These are phyloP conservation scores for Orycteropus afer DNA, from an alignment of 2,113 vertebrate genomes.

Conservation along the genomic window DNA sequence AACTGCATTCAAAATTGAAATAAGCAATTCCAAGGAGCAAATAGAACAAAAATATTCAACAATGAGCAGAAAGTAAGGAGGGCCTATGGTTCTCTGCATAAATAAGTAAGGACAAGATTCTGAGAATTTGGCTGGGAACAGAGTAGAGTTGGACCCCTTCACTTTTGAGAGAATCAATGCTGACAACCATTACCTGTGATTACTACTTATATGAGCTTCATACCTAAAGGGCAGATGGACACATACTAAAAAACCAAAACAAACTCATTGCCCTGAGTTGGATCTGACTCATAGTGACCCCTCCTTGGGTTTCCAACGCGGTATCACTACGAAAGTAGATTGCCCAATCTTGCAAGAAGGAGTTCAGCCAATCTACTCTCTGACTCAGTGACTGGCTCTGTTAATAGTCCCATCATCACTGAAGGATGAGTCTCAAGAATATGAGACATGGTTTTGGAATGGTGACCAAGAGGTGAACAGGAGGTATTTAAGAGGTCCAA, in stretches of 20 bases:
- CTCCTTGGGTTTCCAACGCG: too few species aligned
- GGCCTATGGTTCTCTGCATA: background rate
- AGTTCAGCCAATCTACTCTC: background rate
- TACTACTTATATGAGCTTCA: background rate
- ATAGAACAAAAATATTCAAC: background rate
- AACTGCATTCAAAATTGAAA: background rate
- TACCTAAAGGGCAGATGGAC: background rate
- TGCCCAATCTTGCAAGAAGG: background rate
- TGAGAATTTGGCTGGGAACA: background rate
- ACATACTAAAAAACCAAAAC: too few species aligned
- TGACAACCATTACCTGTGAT: background rate
- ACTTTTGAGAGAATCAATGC: background rate
- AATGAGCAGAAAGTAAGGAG: background rate
- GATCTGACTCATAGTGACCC: too few species aligned
- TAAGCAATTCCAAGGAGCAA: constrained; percentile 15
- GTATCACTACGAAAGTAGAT: too few species aligned
- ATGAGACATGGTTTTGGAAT: background rate
- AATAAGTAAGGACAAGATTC: background rate
- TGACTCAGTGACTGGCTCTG: background rate
- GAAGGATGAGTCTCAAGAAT: background rate
- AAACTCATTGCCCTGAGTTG: too few species aligned
- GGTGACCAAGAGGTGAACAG: background rate
- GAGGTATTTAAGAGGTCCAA: background rate
- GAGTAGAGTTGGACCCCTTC: background rate
- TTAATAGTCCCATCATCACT: background rate